Conservation (phyloP, 2,888 invertebrate genomes). For the Dascillus cervinus region DNA sequence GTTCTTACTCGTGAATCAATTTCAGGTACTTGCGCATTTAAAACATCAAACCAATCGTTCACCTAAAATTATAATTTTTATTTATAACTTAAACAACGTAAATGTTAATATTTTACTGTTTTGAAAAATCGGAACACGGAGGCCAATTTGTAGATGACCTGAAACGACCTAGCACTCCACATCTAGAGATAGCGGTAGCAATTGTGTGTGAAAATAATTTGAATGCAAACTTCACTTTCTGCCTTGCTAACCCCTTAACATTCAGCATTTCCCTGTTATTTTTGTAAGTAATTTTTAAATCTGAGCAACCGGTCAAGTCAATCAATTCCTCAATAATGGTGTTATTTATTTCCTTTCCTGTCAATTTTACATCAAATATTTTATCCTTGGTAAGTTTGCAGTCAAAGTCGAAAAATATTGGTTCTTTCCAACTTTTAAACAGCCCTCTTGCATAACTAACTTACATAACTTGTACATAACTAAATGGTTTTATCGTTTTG, state of each 20-base stretch:
- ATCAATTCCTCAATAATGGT: slow-evolving; percentile 10
- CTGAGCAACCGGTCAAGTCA: slow-evolving; percentile 11
- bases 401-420: slow-evolving; percentile 20
- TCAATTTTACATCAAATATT: slow-evolving; percentile 17
- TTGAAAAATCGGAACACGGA: slow-evolving; percentile 18
- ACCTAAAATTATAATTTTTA: slow-evolving; percentile 5
- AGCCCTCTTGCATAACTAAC: too few species aligned
- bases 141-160: too few species aligned
- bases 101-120: too few species aligned
- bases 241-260: slow-evolving; percentile 6
- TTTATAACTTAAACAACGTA: slow-evolving; percentile 1
- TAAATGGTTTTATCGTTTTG: slow-evolving; percentile 15
- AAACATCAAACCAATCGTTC: slow-evolving; percentile 20
- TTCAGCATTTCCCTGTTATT: slow-evolving; percentile 10
- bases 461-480: slow-evolving; percentile 18
- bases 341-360: slow-evolving; percentile 15
- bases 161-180: too few species aligned
- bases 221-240: slow-evolving; percentile 18
- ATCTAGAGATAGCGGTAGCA: slow-evolving; percentile 15
- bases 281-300: slow-evolving; percentile 19
- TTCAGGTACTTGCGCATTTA: slow-evolving; percentile 11
- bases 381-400: slow-evolving; percentile 17
- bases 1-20: slow-evolving; percentile 11
- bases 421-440: slow-evolving; percentile 18
- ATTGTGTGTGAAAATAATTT: slow-evolving; percentile 22